phyloP scores from a whole-genome alignment of 2,113 vertebrate genomes.

The Rhineura floridana region DNA sequence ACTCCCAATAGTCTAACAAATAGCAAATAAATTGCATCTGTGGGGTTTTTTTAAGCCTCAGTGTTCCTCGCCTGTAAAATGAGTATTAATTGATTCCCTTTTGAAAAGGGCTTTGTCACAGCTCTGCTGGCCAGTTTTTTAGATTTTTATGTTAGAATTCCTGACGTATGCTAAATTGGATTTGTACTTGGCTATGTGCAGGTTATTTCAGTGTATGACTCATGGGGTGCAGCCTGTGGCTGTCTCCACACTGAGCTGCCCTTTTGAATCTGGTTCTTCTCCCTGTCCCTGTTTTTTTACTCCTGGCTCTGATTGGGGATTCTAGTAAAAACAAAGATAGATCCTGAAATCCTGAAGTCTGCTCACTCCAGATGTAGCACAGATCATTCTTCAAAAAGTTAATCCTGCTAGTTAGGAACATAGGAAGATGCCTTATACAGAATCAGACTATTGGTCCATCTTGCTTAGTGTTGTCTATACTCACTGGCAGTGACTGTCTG shows the following conservation, averaged over 20 bases:
- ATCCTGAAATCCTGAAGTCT: neutral
- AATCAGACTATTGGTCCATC: too few species aligned
- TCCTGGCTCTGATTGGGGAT: neutral
- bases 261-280: neutral
- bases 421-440: too few species aligned
- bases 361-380: neutral
- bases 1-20: neutral
- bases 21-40: neutral
- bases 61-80: neutral
- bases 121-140: neutral
- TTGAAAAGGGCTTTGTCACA: neutral
- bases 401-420: neutral
- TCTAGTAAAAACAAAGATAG: neutral
- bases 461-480: too few species aligned
- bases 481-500: too few species aligned
- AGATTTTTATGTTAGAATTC: neutral
- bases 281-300: neutral
- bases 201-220: neutral
- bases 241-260: neutral
- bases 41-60: neutral
- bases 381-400: neutral
- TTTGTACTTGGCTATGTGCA: neutral
- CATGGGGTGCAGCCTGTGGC: neutral
- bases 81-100: neutral
- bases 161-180: neutral